A percentile compares a stretch with the other conserved stretches of the same genome.
Conservation (phyloP, 2,113 vertebrate species). For the Etheostoma spectabile region DNA sequence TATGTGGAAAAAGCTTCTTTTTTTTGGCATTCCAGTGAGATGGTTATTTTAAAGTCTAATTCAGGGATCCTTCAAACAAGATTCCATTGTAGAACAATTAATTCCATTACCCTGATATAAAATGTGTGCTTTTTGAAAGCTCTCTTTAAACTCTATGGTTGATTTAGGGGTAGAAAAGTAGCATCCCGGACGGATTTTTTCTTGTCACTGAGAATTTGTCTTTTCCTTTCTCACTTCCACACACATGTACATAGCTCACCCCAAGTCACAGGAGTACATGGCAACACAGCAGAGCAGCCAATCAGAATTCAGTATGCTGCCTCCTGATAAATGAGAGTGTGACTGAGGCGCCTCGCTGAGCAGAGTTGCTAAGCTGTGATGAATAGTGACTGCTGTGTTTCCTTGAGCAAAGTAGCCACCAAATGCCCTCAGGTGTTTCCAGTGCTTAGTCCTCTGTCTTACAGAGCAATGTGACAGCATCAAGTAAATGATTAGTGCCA, state of each 20-base stretch:
- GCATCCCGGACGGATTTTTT: slow-evolving; percentile 15
- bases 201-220: slow-evolving; percentile 20
- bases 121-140: neutral
- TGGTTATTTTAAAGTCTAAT: neutral
- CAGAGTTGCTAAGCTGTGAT: slow-evolving; percentile 68
- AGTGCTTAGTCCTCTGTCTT: slow-evolving; percentile 31
- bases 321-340: slow-evolving; percentile 62
- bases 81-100: neutral
- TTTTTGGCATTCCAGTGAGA: neutral
- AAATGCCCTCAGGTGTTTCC: slow-evolving; percentile 60
- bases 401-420: slow-evolving; percentile 66
- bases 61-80: neutral
- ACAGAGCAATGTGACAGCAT: slow-evolving; percentile 45
- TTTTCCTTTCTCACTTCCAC: slow-evolving; percentile 16
- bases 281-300: slow-evolving; percentile 66
- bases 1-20: neutral
- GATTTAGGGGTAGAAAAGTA: neutral
- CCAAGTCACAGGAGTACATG: slow-evolving; percentile 62
- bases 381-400: slow-evolving; percentile 58
- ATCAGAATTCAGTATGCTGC: slow-evolving; percentile 59
- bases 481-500: slow-evolving; percentile 17
- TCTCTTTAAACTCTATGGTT: neutral
- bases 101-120: neutral
- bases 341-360: slow-evolving; percentile 51
- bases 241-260: slow-evolving; percentile 22